A percentile compares a stretch with the other conserved stretches of the same genome.
These are phyloP conservation scores for Thamnophis elegans DNA, from an alignment of 2,797 vertebrate genomes.

Conservation along the genomic window DNA sequence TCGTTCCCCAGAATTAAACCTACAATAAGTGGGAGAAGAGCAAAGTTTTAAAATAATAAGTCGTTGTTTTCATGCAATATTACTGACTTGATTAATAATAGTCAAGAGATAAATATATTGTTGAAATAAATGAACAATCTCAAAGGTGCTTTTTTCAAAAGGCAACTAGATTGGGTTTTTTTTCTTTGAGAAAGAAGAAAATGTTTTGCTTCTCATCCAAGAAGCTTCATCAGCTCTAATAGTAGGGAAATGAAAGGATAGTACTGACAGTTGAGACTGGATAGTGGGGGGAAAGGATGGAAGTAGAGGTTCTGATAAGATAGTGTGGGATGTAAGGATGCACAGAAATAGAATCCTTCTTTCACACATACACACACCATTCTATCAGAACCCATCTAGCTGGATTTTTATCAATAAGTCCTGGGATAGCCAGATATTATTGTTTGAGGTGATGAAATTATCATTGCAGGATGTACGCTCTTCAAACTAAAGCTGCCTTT, in stretches of 20 bases:
- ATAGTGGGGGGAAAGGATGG: not conserved
- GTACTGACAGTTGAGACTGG: not conserved
- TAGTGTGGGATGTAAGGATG: not conserved
- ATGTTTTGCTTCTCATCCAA: not conserved
- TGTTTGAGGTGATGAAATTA: not conserved
- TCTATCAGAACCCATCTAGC: not conserved
- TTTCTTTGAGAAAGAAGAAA: not conserved
- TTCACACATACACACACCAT: not conserved
- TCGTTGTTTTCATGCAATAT: not conserved
- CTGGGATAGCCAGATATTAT: not conserved
- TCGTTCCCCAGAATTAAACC: not conserved
- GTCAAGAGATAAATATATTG: not conserved
- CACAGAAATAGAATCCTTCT: not conserved
- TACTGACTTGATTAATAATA: not conserved
- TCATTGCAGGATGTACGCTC: not conserved
- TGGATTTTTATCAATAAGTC: not conserved
- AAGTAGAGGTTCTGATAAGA: not conserved
- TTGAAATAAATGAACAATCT: not conserved
- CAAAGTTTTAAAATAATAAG: not conserved
- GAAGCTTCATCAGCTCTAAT: not conserved
- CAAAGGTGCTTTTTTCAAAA: not conserved
- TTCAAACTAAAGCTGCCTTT: not conserved
- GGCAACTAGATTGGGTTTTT: not conserved
- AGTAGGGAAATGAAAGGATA: not conserved
- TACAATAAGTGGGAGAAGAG: not conserved